phyloP scores from a whole-genome alignment of 2,797 vertebrate species.

The Heteromormyrus szaboi region DNA sequence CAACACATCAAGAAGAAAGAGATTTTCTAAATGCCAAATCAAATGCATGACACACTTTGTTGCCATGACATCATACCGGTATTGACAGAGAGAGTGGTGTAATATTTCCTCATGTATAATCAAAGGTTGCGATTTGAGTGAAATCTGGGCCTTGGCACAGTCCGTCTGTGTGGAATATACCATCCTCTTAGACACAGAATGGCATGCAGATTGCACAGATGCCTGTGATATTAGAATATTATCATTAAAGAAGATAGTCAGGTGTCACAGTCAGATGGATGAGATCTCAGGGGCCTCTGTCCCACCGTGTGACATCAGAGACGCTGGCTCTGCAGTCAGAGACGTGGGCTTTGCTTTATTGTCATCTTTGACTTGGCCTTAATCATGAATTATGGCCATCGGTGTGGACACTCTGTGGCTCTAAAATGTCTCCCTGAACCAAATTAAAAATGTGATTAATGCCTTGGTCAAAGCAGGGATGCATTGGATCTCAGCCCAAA shows the following conservation, averaged over 20 bases:
- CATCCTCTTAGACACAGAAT: not conserved
- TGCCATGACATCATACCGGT: not conserved
- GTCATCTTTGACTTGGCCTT: constrained; percentile 15
- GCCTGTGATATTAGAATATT: not conserved
- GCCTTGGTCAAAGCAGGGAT: constrained; percentile 9
- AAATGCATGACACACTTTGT: not conserved
- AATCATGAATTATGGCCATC: not conserved
- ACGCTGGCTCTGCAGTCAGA: not conserved
- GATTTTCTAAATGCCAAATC: not conserved
- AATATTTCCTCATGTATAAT: not conserved
- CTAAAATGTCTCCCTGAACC: not conserved
- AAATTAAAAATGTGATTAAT: constrained; percentile 27
- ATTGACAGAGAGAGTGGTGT: not conserved
- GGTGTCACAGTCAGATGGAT: not conserved
- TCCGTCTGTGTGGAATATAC: not conserved
- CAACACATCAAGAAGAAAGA: not conserved
- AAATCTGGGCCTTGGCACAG: not conserved
- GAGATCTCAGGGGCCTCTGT: not conserved
- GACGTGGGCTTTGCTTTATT: not conserved
- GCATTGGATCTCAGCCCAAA: constrained; percentile 22
- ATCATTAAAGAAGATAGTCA: not conserved
- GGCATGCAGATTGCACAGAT: not conserved
- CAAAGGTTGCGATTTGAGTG: not conserved
- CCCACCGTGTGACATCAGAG: not conserved
- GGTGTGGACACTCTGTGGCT: not conserved